Conservation (phyloP, 2,888 invertebrate species). For the Hydropsyche betteni region DNA sequence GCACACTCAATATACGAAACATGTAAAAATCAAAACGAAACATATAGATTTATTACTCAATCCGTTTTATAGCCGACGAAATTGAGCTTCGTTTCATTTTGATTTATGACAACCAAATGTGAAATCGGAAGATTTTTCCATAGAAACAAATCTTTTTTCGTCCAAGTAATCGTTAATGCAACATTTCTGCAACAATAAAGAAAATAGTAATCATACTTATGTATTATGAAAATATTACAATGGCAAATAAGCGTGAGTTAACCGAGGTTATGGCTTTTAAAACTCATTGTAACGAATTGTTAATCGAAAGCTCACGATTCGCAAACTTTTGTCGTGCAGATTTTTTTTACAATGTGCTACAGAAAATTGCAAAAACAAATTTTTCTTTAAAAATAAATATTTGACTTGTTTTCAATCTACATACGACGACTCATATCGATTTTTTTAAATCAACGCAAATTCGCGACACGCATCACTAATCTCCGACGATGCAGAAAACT, state of each 20-base stretch:
- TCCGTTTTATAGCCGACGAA: background rate
- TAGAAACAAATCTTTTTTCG: background rate
- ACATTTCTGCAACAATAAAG: no score
- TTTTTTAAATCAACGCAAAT: no score
- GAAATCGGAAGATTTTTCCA: background rate
- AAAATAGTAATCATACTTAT: background rate
- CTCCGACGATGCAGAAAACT: no score
- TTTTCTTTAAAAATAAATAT: no score
- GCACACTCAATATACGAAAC: slow-evolving; percentile 10
- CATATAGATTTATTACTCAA: slow-evolving; percentile 16
- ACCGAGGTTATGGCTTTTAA: slow-evolving; percentile 24
- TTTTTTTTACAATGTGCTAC: no score
- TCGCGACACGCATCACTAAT: no score
- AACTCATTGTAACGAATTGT: background rate
- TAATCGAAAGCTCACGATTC: slow-evolving; percentile 19
- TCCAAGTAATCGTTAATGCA: background rate
- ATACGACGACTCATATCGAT: no score
- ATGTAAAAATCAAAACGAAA: background rate
- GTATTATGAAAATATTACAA: background rate
- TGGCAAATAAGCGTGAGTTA: slow-evolving; percentile 19
- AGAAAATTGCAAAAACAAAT: no score
- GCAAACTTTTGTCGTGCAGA: background rate
- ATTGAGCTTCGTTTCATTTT: background rate
- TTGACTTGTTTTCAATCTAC: no score
- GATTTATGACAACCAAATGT: no score